Percentiles rank a stretch among this genome's conserved stretches.
phyloP scores from a whole-genome alignment of 2,797 vertebrate genomes.

The Dendrocincla tyrannina region DNA sequence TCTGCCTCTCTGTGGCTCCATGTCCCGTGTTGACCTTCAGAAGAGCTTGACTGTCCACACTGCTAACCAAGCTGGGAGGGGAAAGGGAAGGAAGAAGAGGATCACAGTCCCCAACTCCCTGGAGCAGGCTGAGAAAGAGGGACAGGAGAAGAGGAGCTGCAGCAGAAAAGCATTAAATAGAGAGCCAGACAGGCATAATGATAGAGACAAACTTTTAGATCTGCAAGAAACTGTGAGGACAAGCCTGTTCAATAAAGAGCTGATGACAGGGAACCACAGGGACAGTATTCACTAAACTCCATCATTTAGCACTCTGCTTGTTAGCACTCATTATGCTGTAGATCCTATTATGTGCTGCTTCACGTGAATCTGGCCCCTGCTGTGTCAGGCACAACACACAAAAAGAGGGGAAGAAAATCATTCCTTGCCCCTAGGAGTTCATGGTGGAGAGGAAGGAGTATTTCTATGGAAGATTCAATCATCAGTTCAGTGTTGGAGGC shows the following conservation, averaged over 20 bases:
- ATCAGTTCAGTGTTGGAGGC: not conserved
- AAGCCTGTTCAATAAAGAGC: not conserved
- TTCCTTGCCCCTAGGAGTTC: not conserved
- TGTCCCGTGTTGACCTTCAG: not conserved
- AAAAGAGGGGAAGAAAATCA: not conserved
- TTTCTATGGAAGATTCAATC: not conserved
- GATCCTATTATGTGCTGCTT: not conserved
- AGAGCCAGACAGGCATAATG: not conserved
- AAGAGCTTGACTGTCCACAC: not conserved
- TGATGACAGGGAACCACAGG: not conserved
- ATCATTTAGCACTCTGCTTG: constrained; percentile 6
- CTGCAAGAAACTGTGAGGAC: not conserved
- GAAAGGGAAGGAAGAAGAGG: not conserved
- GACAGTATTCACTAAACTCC: not conserved
- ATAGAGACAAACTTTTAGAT: not conserved
- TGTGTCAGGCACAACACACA: not conserved
- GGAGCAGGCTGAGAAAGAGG: not conserved
- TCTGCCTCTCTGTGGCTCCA: not conserved
- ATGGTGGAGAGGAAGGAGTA: not conserved
- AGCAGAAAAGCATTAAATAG: not conserved
- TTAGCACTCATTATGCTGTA: not conserved
- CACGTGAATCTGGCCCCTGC: not conserved
- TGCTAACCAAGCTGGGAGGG: not conserved
- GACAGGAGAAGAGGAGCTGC: not conserved
- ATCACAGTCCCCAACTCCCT: not conserved